Evolutionary conservation across 2,113 vertebrate genomes (phyloP), one percentile per base, ranked within the genome.

Genomic region (Anguilla rostrata): DNA sequence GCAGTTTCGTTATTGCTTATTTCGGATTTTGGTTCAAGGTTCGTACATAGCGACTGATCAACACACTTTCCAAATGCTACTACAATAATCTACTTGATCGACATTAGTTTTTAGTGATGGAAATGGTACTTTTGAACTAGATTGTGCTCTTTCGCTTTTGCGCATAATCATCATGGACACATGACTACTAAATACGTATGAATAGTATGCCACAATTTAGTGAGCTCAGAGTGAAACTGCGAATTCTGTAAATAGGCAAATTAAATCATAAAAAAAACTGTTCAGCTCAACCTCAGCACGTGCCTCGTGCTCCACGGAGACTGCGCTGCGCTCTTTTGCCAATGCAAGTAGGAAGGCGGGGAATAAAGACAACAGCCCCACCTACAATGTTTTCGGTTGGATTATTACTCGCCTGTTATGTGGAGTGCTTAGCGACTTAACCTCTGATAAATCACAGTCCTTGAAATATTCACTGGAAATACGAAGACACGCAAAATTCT

Each of bases 301-400:
- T 26, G 39, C 80, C 39, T 12, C 40, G 40, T 20, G 41, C 6
- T 12, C 26, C 40, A 22, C 22, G 2, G 60, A 20, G 60, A 66
- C 60, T 66, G 60, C 60, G 29, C 60, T 66, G 18, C 18, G 29
- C 84, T 49, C 39, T 66, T 66, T 85, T 53, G 84, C 71, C 75
- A 80, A 81, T 29, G 26, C 49, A 16, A 78, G 43, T 18, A 20
- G 39, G 34, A 22, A 16, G 57, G 80, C 75, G 56, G 53, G 46
- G 81, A 49, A 60, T 71, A 41, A 83, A 82, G 26, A 0, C 3
- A 83, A 2, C 49, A 57, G 91, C 92, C 91, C 94, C 94, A 41
- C 94, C 94, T 92, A 90, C 91, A 39, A 26, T 29, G 43, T 66
- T 78, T 87, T 84, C 87, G 9, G 88, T 34, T 81, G 89, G 91